Evolutionary conservation across 92 coral and sea anemone species (phyloP), one percentile per base, ranked within the genome.

Genomic region (Phymanthus crucifer): DNA sequence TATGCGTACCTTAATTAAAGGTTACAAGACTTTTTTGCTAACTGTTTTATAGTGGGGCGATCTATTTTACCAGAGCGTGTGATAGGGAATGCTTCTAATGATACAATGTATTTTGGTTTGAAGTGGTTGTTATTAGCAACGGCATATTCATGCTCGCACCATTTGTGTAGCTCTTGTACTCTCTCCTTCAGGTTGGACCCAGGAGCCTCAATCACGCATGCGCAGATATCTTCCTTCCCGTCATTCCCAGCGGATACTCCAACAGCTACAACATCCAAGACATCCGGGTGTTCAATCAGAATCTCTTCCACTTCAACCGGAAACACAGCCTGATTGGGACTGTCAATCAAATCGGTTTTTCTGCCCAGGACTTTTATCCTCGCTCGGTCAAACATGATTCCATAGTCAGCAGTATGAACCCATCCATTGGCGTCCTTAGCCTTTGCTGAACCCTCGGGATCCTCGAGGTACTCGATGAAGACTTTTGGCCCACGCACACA

Each of bases 371-470:
- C 72, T 74, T 74, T 82, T 6, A 82, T 50, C 48, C 71, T 82
- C 27, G 79, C 86, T 32, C 77, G 71, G 73, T 73, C 86, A 40
- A 47, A 72, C 79, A 82, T 73, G 79, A 73, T 69, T 16, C 86
- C 86, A 82, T 73, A 82, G 72, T 82, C 86, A 40, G 80, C 24
- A 21, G 80, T 74, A 14, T 66, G 80, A 69, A 82, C 86, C 86
- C 86, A 82, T 17, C 79, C 86, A 17, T 70, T 72, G 32, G 86
- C 19, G 9, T 31, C 31, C 58, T 58, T 82, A 32, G 74, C 67
- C 29, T 61, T 58, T 37, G 66, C 10, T 57, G 79, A 73, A 21
- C 17, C 80, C 31, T 37, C 74, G 35, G 74, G 46, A 75, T 82
- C 75, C 61, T 81, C 85, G 21, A 81, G 72, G 54, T 81, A 81